phyloP scores from a whole-genome alignment of 2,888 invertebrate species.

The Crepidodera aurea region DNA sequence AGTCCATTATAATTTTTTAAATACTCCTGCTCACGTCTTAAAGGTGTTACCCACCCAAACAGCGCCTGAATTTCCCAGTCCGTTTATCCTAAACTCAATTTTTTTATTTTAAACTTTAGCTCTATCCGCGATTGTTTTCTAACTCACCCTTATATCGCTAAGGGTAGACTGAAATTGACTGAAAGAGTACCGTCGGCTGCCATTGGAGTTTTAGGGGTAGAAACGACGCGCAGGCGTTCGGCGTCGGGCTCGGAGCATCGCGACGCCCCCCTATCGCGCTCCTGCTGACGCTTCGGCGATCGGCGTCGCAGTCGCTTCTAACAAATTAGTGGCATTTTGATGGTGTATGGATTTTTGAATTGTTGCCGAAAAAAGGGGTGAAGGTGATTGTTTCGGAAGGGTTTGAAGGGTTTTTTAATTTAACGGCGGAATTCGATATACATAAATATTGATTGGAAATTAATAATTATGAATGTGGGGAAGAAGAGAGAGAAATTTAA shows the following conservation, averaged over 20 bases:
- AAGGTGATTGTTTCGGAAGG: constrained; percentile 36
- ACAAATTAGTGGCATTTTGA: constrained; percentile 63
- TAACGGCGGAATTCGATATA: no score
- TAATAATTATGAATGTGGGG: no score
- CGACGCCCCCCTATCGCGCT: constrained; percentile 53
- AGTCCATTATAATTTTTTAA: no score
- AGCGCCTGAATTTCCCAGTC: no score
- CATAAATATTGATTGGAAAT: no score
- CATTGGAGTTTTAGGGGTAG: constrained; percentile 58
- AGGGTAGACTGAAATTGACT: constrained; percentile 51
- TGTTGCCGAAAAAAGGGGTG: constrained; percentile 53
- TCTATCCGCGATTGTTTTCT: not conserved
- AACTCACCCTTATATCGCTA: constrained; percentile 47
- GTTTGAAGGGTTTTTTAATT: not conserved
- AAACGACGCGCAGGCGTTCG: constrained; percentile 44
- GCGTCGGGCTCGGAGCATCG: constrained; percentile 50
- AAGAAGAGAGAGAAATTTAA: no score
- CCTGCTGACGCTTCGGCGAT: constrained; percentile 44
- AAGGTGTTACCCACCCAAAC: no score
- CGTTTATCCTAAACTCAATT: no score
- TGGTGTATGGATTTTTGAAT: constrained; percentile 62
- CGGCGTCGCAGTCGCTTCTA: constrained; percentile 60
- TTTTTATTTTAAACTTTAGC: no score
- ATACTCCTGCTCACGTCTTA: no score
- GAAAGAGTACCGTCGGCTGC: constrained; percentile 56